Evolutionary conservation across 1,140 invertebrate genomes (phyloP), one percentile per base, ranked within the genome.

Genomic region (Gyrodactylus salaris): DNA sequence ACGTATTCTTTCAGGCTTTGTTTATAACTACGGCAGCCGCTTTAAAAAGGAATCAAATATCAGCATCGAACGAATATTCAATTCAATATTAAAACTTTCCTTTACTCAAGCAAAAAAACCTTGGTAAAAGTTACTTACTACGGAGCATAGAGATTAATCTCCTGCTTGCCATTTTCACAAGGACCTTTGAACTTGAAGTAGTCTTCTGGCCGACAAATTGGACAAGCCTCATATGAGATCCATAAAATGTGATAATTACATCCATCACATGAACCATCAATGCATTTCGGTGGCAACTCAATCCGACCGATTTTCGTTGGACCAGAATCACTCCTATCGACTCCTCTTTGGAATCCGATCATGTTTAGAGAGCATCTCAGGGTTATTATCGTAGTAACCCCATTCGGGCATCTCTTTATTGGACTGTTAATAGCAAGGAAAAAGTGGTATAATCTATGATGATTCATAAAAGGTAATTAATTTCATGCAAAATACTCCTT

Each of bases 281-380:
- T 24, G 68, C 72, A 73, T 34, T 73, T 73, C 7, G 72, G 72
- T 22, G 72, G 72, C 26, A 73, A 23, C 26, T 71, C 70, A 71
- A 2, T 1, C 20, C 25, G 21, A 24, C 21, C 25, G 7, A 25
- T 2, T 71, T n/a, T n/a, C n/a, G n/a, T n/a, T n/a, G n/a, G n/a
- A n/a, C n/a, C n/a, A n/a, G n/a, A n/a, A n/a, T 54, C 34, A 16
- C 34, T 54, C n/a, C 7, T 54, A n/a, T 16, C n/a, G 34, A 54
- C 34, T n/a, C 34, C 7, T 54, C 7, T 54, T 54, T 54, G 34
- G n/a, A 54, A 54, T 54, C 34, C 34, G n/a, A 54, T 16, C 34
- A 54, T 54, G 34, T 54, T 54, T n/a, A 54, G 34, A 16, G 34
- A 54, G 25, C 70, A 71, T 7, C 70, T 21, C 26, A 71, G 25